Evolutionary conservation across 2,113 vertebrate species (phyloP), one percentile per base, ranked within the genome.

Genomic region (Myrmecobius fasciatus): DNA sequence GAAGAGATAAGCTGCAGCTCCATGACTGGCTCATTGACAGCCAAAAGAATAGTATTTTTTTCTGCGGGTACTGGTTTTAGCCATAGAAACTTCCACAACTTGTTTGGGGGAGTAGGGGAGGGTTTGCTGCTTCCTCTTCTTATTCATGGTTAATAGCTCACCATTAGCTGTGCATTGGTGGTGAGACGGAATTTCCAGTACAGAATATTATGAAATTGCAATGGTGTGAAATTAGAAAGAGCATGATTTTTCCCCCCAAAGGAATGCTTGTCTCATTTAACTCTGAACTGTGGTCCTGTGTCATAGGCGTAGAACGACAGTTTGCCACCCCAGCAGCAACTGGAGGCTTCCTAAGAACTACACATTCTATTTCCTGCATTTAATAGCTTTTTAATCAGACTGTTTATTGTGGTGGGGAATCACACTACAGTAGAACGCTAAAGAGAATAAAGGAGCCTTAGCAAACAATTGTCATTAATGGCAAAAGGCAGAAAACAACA

Each of bases 1-100:
- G 98, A 98, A 97, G 97, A 98, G 98, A 98, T n/a, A 97, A 75
- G 93, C 97, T 97, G 95, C 95, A 97, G 95, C 96, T 97, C 93
- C 96, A 89, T 49, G 98, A 89, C 93, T 94, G 96, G 97, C 94
- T 98, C 97, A 98, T 96, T 98, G 97, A 97, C 94, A 97, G 95
- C 94, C n/a, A 96, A 97, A 97, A 92, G 93, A 94, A 97, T 91
- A 98, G 96, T 91, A 93, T 92, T 96, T 97, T 97, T 97, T 98
- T 93, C 94, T 95, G 0, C 97, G 97, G 95, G 95, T 95, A 51
- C 96, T 53, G 94, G 91, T 96, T 98, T 97, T 97, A 96, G 95
- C 97, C 97, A 95, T 53, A 92, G 94, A 95, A 83, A 92, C 36
- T 95, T 96, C 92, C 94, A 97, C 96, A 97, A 94, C 95, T 96